Evolutionary conservation across 2,888 invertebrate species (phyloP).

Genomic region (Leucoptera coffeella): DNA sequence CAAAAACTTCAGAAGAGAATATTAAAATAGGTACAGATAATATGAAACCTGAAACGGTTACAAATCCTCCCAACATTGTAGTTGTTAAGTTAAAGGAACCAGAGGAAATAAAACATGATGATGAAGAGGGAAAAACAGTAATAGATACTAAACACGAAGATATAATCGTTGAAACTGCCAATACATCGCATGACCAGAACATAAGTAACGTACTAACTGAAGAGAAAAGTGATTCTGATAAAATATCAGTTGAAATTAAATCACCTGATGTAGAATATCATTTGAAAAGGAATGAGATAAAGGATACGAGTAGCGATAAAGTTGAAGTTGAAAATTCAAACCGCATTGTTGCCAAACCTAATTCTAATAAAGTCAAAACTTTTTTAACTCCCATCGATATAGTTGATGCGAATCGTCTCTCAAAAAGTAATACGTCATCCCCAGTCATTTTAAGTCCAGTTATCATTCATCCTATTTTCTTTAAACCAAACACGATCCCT

Average conservation of each 20-base stretch:
- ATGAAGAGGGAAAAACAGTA: neutral
- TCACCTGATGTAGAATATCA: conserved; percentile 21
- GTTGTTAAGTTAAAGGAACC: no score
- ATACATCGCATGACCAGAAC: neutral
- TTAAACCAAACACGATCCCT: conserved; percentile 12
- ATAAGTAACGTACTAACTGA: neutral
- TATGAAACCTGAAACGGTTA: conserved; percentile 14
- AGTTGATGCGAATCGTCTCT: conserved; percentile 12
- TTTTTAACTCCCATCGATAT: conserved; percentile 25
- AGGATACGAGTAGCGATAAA: neutral
- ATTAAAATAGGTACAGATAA: conserved; percentile 14
- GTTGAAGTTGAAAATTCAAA: neutral
- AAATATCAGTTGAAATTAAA: neutral
- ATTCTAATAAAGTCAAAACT: conserved; percentile 15
- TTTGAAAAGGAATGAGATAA: conserved; percentile 21
- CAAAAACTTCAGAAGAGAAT: neutral
- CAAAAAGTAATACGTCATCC: conserved; percentile 10
- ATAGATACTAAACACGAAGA: neutral
- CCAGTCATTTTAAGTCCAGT: conserved; percentile 36
- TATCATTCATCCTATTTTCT: conserved; percentile 26
- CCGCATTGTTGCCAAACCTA: no score
- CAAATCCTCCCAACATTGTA: neutral
- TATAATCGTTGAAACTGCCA: neutral
- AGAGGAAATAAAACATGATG: no score
- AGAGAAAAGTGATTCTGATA: neutral